phyloP scores from a whole-genome alignment of 2,797 vertebrate species.

The Peromyscus nudipes region DNA sequence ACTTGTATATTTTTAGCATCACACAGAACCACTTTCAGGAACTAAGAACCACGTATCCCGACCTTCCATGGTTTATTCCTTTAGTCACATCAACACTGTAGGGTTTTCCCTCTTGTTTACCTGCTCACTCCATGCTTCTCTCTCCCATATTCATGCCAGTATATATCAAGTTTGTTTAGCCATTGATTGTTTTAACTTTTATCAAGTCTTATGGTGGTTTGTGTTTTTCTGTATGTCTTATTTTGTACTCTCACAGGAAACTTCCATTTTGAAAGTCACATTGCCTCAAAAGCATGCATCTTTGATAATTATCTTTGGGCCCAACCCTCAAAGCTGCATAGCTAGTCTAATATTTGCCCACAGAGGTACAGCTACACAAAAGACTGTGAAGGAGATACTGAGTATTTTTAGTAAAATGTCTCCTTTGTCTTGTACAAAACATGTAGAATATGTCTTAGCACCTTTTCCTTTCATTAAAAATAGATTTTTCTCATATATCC shows the following conservation, averaged over 20 bases:
- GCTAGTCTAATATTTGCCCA: slow-evolving; percentile 68
- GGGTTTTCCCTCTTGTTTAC: too few relatives aligned
- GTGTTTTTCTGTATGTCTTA: slow-evolving; percentile 74
- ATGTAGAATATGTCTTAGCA: slow-evolving; percentile 89
- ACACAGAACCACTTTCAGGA: slow-evolving; percentile 38
- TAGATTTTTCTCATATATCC: not conserved
- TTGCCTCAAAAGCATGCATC: not conserved
- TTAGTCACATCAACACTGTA: not conserved
- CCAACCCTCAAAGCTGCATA: slow-evolving; percentile 95
- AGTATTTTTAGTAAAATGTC: slow-evolving; percentile 91
- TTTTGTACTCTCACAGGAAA: slow-evolving; percentile 79
- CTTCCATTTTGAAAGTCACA: slow-evolving; percentile 81
- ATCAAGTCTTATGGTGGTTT: slow-evolving; percentile 63
- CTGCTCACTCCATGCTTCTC: too few relatives aligned
- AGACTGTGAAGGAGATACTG: slow-evolving; percentile 90
- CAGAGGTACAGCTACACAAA: slow-evolving; percentile 87
- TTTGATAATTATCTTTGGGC: slow-evolving; percentile 85
- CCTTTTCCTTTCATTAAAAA: not conserved
- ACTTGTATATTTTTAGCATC: slow-evolving; percentile 80
- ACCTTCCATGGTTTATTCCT: not conserved
- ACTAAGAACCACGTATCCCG: not conserved
- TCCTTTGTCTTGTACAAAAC: slow-evolving; percentile 96
- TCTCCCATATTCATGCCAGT: not conserved
- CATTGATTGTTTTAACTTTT: not conserved
- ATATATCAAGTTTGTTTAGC: not conserved